Evolutionary conservation across 1,140 invertebrate genomes (phyloP), one percentile per base, ranked within the genome.

Genomic region (Macrostomum lignano): DNA sequence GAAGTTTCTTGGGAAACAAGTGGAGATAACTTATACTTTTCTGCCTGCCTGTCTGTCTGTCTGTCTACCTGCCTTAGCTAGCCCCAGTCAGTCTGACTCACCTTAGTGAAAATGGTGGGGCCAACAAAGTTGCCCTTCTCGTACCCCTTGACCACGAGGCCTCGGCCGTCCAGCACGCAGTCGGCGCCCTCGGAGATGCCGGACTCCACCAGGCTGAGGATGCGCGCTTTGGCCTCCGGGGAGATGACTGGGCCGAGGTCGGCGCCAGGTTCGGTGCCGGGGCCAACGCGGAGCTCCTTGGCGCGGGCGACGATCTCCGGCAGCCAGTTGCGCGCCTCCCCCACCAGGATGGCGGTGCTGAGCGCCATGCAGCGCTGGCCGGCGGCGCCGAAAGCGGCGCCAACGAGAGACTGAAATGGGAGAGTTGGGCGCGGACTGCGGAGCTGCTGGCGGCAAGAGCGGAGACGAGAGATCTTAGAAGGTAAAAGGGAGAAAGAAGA

Each of bases 101-200:
- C n/a, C 46, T 77, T 65, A n/a, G 74, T 70, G 2, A 98, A 55
- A 37, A 98, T 68, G 2, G 86, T 93, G 1, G 88, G 82, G 2
- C 84, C 91, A 14, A 98, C 73, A 58, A 98, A 98, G 60, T 98
- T 96, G 36, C 91, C 91, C 20, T 79, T 76, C 48, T 88, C 78
- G 54, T 71, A 93, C 15, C 74, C 75, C 3, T 67, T 52, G 0
- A 96, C 81, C 30, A 60, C 66, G 36, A 86, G 51, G 32, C 67
- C 62, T 31, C 84, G 66, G 2, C 91, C 91, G 58, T 96, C 91
- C 6, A 98, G 61, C 7, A 71, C 51, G 15, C 84, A 58, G 40
- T 74, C 68, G 5, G 86, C 86, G 21, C 88, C 86, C 44, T 88
- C 72, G 46, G 86, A 66, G 11, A 74, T 64, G 15, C 73, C 75